These are phyloP conservation scores for Aethina tumida DNA, from an alignment of 1,140 invertebrate genomes.

Conservation along the genomic window DNA sequence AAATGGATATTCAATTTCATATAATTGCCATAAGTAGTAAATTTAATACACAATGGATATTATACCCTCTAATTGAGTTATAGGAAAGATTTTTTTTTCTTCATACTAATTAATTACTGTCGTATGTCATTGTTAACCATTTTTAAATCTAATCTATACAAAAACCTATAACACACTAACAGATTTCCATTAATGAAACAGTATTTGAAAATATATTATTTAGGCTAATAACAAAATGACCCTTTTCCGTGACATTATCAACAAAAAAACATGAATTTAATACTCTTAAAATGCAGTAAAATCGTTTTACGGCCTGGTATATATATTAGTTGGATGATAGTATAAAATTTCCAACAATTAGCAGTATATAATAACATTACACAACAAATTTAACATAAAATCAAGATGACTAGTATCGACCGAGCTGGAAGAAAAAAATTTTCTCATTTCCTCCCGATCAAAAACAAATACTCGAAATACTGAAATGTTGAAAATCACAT, in stretches of 20 bases:
- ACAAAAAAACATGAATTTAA: slow-evolving; percentile 10
- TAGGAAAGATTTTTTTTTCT: slow-evolving; percentile 6
- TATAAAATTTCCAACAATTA: slow-evolving; percentile 9
- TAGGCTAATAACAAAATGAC: slow-evolving; percentile 21
- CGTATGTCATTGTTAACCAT: slow-evolving; percentile 10
- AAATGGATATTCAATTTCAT: slow-evolving; percentile 26
- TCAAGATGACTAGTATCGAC: slow-evolving; percentile 35
- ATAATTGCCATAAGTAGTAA: slow-evolving; percentile 26
- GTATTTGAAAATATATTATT: slow-evolving; percentile 16
- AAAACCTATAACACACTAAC: slow-evolving; percentile 17
- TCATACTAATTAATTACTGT: slow-evolving; percentile 4
- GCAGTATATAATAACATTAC: slow-evolving; percentile 24
- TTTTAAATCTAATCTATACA: slow-evolving; percentile 15
- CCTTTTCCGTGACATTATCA: slow-evolving; percentile 19
- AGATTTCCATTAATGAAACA: slow-evolving; percentile 9
- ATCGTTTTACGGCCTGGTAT: slow-evolving; percentile 18
- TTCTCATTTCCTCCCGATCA: slow-evolving; percentile 14
- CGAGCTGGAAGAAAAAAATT: slow-evolving; percentile 28
- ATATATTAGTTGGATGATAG: slow-evolving; percentile 11
- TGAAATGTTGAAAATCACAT: slow-evolving; percentile 19
- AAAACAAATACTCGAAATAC: slow-evolving; percentile 7
- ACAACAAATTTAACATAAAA: slow-evolving; percentile 32
- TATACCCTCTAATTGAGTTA: slow-evolving; percentile 16
- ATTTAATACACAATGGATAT: slow-evolving; percentile 22
- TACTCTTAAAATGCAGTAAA: too few species aligned